A percentile compares a stretch with the other conserved stretches of the same genome.
phyloP scores from a whole-genome alignment of 2,113 vertebrate genomes.

The Actenoides hombroni region DNA sequence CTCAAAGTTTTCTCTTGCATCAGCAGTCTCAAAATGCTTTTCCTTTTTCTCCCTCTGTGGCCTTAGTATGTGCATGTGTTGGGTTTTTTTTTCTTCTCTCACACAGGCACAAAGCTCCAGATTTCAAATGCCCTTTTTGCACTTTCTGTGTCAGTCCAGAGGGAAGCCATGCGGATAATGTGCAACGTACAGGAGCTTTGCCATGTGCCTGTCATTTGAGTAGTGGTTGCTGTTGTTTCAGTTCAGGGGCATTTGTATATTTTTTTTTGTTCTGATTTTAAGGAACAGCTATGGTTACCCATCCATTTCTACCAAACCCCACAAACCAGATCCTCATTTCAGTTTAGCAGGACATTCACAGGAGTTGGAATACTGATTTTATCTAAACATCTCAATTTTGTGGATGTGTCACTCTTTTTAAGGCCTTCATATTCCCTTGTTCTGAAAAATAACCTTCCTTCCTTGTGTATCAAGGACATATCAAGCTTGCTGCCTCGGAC shows the following conservation, averaged over 20 bases:
- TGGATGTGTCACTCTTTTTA: background rate
- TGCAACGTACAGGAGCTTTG: background rate
- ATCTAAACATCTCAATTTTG: background rate
- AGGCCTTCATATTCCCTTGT: background rate
- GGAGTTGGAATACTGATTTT: background rate
- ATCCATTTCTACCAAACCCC: background rate
- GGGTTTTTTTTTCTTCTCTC: background rate
- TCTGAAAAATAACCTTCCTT: background rate
- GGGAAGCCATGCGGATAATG: background rate
- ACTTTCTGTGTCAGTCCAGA: background rate
- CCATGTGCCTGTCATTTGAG: background rate
- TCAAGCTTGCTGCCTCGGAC: background rate
- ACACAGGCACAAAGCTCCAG: constrained; percentile 5
- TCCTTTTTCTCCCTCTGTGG: background rate
- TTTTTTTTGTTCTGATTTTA: background rate
- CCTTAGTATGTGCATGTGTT: background rate
- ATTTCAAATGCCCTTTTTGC: background rate
- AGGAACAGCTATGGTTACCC: background rate
- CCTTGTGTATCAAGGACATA: background rate
- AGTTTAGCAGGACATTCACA: background rate
- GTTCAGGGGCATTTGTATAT: background rate
- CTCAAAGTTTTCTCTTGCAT: background rate
- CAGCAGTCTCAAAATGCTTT: background rate
- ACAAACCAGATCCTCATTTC: background rate
- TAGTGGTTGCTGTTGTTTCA: background rate